Conservation (phyloP, 2,888 invertebrate genomes). For the Sesia bembeciformis region DNA sequence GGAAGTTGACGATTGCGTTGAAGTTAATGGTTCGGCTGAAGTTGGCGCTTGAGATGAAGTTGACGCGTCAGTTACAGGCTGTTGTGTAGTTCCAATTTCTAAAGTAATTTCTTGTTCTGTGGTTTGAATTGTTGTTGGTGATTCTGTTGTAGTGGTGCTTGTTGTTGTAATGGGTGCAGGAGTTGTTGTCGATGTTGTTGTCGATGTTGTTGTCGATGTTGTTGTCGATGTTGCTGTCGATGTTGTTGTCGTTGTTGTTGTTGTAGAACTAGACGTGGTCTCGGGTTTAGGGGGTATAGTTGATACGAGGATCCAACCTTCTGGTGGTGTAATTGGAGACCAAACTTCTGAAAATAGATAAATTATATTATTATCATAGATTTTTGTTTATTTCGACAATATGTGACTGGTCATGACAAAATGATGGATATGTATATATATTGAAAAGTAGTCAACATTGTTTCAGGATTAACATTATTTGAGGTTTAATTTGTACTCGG, state of each 20-base stretch:
- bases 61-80: conserved; percentile 4
- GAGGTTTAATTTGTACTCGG: no score
- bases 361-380: not conserved
- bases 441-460: no score
- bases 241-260: conserved; percentile 17
- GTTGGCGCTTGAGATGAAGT: conserved; percentile 9
- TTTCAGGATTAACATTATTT: no score
- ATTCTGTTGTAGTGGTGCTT: conserved; percentile 13
- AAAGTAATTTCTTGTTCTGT: conserved; percentile 27
- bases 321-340: conserved; percentile 78
- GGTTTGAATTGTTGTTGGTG: conserved; percentile 26
- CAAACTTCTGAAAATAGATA: conserved; percentile 64
- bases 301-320: conserved; percentile 77
- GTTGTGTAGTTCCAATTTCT: conserved; percentile 30
- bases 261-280: conserved; percentile 21
- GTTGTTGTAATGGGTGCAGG: conserved; percentile 7
- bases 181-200: conserved; percentile 13
- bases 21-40: conserved; percentile 7
- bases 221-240: conserved; percentile 19
- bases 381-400: no score
- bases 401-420: no score
- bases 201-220: conserved; percentile 19
- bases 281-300: conserved; percentile 49
- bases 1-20: conserved; percentile 8
- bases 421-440: no score